phyloP scores from a whole-genome alignment of 2,113 vertebrate species.

The Rhodinocichla rosea region DNA sequence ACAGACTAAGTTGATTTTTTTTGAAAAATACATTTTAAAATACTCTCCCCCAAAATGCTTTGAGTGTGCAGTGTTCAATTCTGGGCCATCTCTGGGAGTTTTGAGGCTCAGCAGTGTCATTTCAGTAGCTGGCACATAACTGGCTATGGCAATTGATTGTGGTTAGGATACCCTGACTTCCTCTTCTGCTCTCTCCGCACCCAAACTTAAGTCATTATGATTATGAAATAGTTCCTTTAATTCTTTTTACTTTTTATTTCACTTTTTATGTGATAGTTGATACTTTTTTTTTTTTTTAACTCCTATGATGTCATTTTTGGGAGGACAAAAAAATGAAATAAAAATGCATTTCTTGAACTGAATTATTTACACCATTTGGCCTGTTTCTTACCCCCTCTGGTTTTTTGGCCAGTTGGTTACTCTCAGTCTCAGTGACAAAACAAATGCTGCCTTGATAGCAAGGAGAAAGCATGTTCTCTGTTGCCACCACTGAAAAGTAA shows the following conservation, averaged over 20 bases:
- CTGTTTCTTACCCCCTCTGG: neutral
- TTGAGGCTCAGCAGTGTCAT: neutral
- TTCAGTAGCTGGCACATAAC: neutral
- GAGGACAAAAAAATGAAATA: neutral
- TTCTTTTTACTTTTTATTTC: neutral
- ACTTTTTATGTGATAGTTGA: neutral
- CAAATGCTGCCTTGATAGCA: neutral
- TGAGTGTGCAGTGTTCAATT: neutral
- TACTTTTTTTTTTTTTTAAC: neutral
- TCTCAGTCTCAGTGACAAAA: neutral
- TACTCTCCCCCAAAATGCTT: neutral
- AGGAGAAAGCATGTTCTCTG: neutral
- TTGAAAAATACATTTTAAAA: neutral
- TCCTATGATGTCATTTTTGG: neutral
- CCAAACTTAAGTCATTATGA: neutral
- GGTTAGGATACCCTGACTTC: neutral
- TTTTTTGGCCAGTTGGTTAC: neutral
- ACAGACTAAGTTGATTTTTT: neutral
- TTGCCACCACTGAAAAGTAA: neutral
- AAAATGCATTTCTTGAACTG: neutral
- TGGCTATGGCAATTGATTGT: neutral
- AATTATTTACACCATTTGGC: neutral
- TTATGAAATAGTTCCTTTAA: neutral
- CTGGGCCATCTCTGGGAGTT: neutral
- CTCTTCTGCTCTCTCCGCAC: neutral